A percentile compares a stretch with the other conserved stretches of the same genome.
These are phyloP conservation scores for Drosophila demipolita DNA, from an alignment of 2,888 invertebrate species.

Conservation along the genomic window DNA sequence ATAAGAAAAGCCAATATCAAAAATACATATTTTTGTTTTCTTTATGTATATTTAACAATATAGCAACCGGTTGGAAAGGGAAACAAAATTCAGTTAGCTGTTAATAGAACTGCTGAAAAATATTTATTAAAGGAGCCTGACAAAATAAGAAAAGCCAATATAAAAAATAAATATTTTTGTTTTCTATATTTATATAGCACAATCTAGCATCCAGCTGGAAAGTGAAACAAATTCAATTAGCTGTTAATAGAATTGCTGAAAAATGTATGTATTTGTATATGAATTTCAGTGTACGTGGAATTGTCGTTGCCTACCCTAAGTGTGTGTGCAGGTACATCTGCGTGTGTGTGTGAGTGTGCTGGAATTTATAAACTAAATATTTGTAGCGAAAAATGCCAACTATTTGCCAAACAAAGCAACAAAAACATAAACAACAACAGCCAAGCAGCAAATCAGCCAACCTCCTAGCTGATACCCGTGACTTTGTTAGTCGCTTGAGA, in stretches of 20 bases:
- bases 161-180: not conserved
- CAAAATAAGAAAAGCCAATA: not conserved
- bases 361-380: conserved; percentile 54
- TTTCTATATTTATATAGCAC: not conserved
- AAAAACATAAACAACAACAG: conserved; percentile 17
- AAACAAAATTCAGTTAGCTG: not conserved
- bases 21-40: not conserved
- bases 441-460: not conserved
- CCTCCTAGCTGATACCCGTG: conserved; percentile 13
- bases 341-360: conserved; percentile 15
- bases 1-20: not conserved
- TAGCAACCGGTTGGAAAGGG: not conserved
- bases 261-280: conserved; percentile 8
- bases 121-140: too few species aligned
- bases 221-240: not conserved
- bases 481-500: conserved; percentile 36
- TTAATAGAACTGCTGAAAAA: not conserved
- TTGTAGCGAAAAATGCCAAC: conserved; percentile 37
- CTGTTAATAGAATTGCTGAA: not conserved
- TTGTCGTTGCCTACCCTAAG: not conserved
- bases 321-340: conserved; percentile 13
- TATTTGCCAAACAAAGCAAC: conserved; percentile 32
- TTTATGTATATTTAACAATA: not conserved
- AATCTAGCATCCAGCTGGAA: conserved; percentile 2
- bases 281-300: not conserved